These are phyloP conservation scores for Anas platyrhynchos DNA, from an alignment of 2,113 vertebrate species.

Conservation along the genomic window DNA sequence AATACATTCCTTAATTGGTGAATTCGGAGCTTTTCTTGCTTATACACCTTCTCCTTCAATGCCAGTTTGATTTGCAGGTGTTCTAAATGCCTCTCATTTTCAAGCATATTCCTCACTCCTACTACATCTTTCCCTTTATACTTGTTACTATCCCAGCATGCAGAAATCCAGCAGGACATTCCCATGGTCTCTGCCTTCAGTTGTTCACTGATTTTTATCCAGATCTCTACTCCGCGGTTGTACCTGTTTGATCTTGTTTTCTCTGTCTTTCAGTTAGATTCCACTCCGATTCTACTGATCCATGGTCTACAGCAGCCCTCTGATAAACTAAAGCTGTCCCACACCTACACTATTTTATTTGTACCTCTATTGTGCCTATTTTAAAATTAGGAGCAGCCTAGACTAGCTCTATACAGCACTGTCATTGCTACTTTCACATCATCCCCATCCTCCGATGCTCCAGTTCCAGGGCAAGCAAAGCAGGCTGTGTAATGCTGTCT, in stretches of 20 bases:
- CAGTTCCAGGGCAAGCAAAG: neutral
- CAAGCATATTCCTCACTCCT: neutral
- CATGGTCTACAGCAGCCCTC: too few relatives aligned
- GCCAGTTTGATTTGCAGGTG: neutral
- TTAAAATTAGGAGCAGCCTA: neutral
- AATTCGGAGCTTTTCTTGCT: neutral
- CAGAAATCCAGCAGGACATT: neutral
- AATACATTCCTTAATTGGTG: neutral
- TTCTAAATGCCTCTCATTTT: neutral
- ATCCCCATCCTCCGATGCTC: neutral
- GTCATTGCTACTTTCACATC: neutral
- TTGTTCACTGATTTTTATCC: neutral
- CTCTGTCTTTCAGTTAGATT: neutral
- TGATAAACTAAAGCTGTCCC: too few relatives aligned
- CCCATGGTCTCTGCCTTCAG: neutral
- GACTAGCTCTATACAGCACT: neutral
- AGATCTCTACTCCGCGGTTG: neutral
- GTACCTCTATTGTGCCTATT: neutral
- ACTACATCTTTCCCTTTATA: neutral
- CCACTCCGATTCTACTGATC: too few relatives aligned
- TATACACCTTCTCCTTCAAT: neutral
- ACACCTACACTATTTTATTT: neutral
- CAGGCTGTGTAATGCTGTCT: neutral
- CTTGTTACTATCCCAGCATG: neutral
- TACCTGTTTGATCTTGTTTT: neutral